Conservation (phyloP, 2,797 vertebrate species). For the Cottoperca gobio region DNA sequence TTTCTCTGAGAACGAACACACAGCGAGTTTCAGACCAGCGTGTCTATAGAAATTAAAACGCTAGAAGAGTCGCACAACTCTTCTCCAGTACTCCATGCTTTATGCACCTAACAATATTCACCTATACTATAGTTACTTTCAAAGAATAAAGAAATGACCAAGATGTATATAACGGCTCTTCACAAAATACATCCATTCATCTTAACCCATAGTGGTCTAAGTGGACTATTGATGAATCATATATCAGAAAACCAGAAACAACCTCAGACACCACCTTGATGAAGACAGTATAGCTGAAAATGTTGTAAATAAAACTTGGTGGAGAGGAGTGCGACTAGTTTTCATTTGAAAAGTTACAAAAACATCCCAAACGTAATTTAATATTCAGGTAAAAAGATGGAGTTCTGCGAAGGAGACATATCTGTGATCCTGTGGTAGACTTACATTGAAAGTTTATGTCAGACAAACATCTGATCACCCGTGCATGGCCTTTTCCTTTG, state of each 20-base stretch:
- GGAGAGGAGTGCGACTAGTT: background rate
- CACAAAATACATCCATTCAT: background rate
- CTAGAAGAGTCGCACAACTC: background rate
- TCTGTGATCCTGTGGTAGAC: background rate
- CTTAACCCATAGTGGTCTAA: too few species aligned
- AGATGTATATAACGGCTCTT: background rate
- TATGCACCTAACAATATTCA: background rate
- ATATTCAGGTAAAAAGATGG: background rate
- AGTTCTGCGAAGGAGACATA: background rate
- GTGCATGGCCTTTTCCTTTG: background rate
- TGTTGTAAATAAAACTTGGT: constrained; percentile 3
- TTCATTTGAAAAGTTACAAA: background rate
- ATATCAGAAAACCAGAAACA: background rate
- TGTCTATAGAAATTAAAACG: background rate
- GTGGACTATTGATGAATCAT: too few species aligned
- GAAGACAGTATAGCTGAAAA: background rate
- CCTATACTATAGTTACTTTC: background rate
- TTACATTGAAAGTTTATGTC: background rate
- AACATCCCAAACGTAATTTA: background rate
- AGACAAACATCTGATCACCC: background rate
- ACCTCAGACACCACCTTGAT: background rate
- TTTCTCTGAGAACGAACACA: background rate
- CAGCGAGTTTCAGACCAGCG: background rate
- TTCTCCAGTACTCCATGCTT: background rate
- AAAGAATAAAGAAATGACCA: background rate